Evolutionary conservation across 1,140 invertebrate genomes (phyloP).

Genomic region (Ptiloglossa arizonensis): DNA sequence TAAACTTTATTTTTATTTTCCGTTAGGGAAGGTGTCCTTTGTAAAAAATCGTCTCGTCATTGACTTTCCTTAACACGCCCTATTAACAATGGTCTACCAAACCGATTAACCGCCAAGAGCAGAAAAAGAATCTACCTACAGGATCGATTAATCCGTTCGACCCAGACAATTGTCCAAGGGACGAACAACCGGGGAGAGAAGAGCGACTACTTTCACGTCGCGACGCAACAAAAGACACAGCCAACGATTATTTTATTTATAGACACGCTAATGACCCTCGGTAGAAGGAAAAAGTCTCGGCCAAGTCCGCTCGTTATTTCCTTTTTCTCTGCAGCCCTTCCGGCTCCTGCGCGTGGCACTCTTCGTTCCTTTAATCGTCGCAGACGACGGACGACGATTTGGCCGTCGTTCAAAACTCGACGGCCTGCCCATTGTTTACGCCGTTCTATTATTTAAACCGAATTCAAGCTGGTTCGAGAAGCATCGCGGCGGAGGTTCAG

Average conservation of each 20-base stretch:
- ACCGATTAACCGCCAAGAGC: slow-evolving; percentile 22
- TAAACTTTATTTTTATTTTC: no score
- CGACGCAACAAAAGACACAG: slow-evolving; percentile 35
- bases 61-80: no score
- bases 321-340: slow-evolving; percentile 16
- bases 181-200: neutral
- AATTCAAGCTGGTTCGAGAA: neutral
- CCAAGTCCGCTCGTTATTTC: slow-evolving; percentile 51
- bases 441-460: slow-evolving; percentile 27
- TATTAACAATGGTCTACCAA: slow-evolving; percentile 15
- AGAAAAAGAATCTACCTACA: neutral
- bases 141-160: slow-evolving; percentile 3
- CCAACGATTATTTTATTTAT: slow-evolving; percentile 54
- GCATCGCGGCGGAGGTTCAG: neutral
- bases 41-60: no score
- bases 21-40: no score
- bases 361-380: slow-evolving; percentile 17
- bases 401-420: slow-evolving; percentile 17
- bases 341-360: slow-evolving; percentile 35
- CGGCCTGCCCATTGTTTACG: slow-evolving; percentile 4
- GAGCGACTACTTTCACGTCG: neutral
- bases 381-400: slow-evolving; percentile 27
- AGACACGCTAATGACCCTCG: slow-evolving; percentile 46
- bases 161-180: neutral
- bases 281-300: slow-evolving; percentile 18